Conservation (phyloP, 2,113 vertebrate species). For the Engraulis encrasicolus region DNA sequence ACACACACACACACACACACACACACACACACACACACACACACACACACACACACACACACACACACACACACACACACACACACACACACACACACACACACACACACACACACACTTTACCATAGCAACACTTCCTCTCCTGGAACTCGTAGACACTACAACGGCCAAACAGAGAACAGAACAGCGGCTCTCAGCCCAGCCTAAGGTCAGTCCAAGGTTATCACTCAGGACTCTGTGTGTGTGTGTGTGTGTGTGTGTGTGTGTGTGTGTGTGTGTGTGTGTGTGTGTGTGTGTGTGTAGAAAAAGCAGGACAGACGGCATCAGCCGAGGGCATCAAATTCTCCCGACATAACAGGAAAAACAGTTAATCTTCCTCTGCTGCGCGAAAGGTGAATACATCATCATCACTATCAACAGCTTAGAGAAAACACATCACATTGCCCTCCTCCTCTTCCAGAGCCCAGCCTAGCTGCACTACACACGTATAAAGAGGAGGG, state of each 20-base stretch:
- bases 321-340: not conserved
- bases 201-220: not conserved
- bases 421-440: not conserved
- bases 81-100: not conserved
- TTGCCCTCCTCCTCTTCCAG: too few species aligned
- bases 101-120: slow-evolving; percentile 13
- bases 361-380: not conserved
- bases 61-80: not conserved
- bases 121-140: slow-evolving; percentile 8
- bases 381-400: not conserved
- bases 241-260: not conserved
- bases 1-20: too few species aligned
- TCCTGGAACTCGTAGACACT: not conserved
- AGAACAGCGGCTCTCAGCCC: not conserved
- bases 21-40: not conserved
- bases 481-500: too few species aligned
- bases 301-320: not conserved
- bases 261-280: not conserved
- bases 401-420: not conserved
- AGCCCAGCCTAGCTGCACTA: too few species aligned
- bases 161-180: not conserved
- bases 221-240: not conserved
- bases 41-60: not conserved
- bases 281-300: not conserved
- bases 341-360: not conserved